Conservation (phyloP, 1,140 invertebrate species). For the Heliconius eleuchia region DNA sequence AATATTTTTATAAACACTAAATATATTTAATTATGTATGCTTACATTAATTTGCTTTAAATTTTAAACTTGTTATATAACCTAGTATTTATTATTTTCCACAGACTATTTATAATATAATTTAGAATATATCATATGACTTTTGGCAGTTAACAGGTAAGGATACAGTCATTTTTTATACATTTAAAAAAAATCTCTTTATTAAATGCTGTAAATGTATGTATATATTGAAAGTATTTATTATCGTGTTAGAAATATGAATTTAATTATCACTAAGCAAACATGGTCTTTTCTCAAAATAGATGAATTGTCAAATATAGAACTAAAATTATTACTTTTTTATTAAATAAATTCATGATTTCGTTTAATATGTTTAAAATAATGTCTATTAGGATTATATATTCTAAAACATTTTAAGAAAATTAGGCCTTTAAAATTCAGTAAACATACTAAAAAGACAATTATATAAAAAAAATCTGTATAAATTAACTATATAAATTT, state of each 20-base stretch:
- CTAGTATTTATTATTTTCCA: neutral
- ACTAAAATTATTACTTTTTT: too few relatives aligned
- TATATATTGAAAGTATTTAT: neutral
- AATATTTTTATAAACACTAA: neutral
- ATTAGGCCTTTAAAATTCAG: too few relatives aligned
- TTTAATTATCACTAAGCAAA: neutral
- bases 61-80: neutral
- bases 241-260: neutral
- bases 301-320: too few relatives aligned
- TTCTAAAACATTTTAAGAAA: too few relatives aligned
- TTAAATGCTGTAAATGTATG: neutral
- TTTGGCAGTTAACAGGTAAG: constrained; percentile 2
- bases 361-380: neutral
- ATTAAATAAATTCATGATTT: neutral
- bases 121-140: constrained; percentile 6
- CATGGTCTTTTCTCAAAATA: too few relatives aligned
- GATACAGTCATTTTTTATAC: neutral
- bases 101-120: neutral
- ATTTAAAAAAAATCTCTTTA: neutral
- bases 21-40: neutral
- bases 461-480: too few relatives aligned
- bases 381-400: too few relatives aligned
- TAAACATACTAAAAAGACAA: too few relatives aligned
- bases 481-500: too few relatives aligned
- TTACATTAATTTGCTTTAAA: neutral